Evolutionary conservation across 2,113 vertebrate genomes (phyloP).

Genomic region (Grammomys dolichurus): DNA sequence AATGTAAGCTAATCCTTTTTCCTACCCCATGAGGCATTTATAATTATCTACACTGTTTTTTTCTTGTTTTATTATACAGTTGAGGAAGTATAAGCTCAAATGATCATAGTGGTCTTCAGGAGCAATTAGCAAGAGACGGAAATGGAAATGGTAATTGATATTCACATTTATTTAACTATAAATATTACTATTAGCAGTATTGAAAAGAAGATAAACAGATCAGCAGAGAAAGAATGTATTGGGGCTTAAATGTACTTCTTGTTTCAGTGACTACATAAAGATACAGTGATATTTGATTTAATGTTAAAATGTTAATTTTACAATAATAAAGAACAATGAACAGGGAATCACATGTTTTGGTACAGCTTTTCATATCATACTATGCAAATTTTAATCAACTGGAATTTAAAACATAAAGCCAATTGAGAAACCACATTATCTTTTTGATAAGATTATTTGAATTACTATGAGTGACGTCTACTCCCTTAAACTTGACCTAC

Average conservation of each 20-base stretch:
- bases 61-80: background rate
- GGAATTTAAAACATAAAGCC: constrained; percentile 47
- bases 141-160: background rate
- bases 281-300: constrained; percentile 37
- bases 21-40: background rate
- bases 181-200: constrained; percentile 46
- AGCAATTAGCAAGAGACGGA: background rate
- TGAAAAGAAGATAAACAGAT: background rate
- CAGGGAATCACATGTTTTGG: constrained; percentile 3
- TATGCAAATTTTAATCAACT: constrained; percentile 27
- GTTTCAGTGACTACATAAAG: constrained; percentile 23
- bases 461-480: background rate
- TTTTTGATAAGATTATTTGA: constrained; percentile 29
- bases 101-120: constrained; percentile 55
- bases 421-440: background rate
- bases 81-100: background rate
- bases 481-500: background rate
- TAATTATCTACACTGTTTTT: constrained; percentile 19
- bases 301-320: constrained; percentile 24
- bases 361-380: constrained; percentile 15
- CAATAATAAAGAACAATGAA: constrained; percentile 22
- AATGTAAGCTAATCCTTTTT: constrained; percentile 55
- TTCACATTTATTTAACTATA: constrained; percentile 47
- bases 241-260: constrained; percentile 56
- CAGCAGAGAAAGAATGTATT: background rate